phyloP scores from a whole-genome alignment of 2,113 vertebrate genomes.

The Burhinus oedicnemus region DNA sequence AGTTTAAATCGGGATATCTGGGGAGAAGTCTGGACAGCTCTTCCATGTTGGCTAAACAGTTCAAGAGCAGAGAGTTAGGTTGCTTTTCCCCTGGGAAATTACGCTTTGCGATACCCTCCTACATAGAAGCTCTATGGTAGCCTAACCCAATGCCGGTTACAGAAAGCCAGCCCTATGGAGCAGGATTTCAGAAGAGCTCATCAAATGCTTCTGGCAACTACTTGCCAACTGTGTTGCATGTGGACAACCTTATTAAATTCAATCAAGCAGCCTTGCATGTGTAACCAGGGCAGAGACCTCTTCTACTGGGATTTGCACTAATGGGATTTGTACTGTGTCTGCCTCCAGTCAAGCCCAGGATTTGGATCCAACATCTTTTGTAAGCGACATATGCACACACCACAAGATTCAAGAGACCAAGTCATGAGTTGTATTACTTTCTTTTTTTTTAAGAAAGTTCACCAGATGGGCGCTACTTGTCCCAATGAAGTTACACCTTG shows the following conservation, averaged over 20 bases:
- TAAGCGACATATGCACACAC: neutral
- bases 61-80: neutral
- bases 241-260: neutral
- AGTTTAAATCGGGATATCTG: neutral
- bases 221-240: neutral
- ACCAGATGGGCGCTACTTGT: neutral
- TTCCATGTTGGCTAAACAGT: neutral
- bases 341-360: neutral
- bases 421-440: neutral
- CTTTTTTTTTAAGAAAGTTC: neutral
- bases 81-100: neutral
- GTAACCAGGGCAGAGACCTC: neutral
- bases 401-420: neutral
- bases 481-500: neutral
- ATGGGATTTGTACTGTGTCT: neutral
- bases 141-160: neutral
- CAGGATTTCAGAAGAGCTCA: neutral
- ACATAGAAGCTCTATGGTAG: accelerated
- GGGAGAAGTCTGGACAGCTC: neutral
- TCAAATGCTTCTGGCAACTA: neutral
- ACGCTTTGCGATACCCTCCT: neutral
- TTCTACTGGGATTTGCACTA: neutral
- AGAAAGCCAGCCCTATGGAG: neutral
- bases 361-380: neutral
- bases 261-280: neutral